Evolutionary conservation across 1,140 invertebrate genomes (phyloP).

Genomic region (Drosophila virilis): DNA sequence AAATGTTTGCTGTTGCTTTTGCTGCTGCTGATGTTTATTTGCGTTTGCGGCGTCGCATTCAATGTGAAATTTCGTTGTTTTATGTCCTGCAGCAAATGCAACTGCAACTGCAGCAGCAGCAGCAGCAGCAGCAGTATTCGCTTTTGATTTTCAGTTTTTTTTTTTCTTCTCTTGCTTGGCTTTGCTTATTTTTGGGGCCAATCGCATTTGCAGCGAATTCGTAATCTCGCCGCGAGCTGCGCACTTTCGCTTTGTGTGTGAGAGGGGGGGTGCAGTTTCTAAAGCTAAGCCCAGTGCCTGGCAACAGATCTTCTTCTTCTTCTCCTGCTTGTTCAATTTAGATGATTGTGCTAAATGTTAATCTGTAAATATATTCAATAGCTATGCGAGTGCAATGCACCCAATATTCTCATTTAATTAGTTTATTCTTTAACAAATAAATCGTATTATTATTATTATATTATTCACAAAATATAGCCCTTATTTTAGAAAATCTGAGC

Average conservation of each 20-base stretch:
- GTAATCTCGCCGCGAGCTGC: conserved; percentile 3
- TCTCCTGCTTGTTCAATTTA: no score
- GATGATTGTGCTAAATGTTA: no score
- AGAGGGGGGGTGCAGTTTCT: not conserved
- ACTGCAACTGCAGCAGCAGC: conserved; percentile 50
- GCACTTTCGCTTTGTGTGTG: conserved; percentile 32
- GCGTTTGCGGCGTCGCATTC: conserved; percentile 65
- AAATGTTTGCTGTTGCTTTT: conserved; percentile 65
- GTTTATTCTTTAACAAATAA: no score
- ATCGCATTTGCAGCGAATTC: conserved; percentile 4
- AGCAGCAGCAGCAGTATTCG: conserved; percentile 50
- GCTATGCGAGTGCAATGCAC: no score
- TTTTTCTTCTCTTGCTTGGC: not conserved
- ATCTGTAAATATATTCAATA: no score
- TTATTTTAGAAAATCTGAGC: no score
- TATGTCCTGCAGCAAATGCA: conserved; percentile 52
- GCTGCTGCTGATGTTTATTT: conserved; percentile 64
- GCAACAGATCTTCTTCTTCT: not conserved
- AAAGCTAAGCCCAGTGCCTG: not conserved
- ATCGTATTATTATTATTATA: no score
- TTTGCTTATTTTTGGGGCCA: conserved; percentile 26
- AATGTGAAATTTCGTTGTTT: conserved; percentile 65
- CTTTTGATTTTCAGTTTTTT: conserved; percentile 45
- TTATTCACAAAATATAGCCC: no score
- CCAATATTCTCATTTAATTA: no score